A percentile compares a stretch with the other conserved stretches of the same genome.
These are phyloP conservation scores for Salvelinus alpinus DNA, from an alignment of 2,113 vertebrate genomes.

Conservation along the genomic window DNA sequence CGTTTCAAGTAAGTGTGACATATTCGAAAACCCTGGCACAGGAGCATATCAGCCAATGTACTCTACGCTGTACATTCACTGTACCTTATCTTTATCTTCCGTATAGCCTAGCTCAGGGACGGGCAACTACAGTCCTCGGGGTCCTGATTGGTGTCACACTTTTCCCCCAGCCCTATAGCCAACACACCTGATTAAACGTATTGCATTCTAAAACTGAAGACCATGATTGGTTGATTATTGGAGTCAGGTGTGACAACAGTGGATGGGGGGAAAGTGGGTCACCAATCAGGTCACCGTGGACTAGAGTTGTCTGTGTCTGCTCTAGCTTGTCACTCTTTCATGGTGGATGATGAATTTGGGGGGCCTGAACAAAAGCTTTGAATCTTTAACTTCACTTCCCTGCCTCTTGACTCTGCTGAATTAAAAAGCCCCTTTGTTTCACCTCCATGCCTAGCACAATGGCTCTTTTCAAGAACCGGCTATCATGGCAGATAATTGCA, in stretches of 20 bases:
- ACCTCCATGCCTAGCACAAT: slow-evolving; percentile 8
- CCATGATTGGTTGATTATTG: too few species aligned
- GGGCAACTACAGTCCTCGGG: too few species aligned
- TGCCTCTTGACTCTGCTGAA: slow-evolving; percentile 26
- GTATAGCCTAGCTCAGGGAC: background rate
- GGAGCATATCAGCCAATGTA: background rate
- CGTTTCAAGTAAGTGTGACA: background rate
- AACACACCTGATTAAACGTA: too few species aligned
- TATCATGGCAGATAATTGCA: slow-evolving; percentile 49
- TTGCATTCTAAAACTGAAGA: too few species aligned
- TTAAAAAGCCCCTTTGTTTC: slow-evolving; percentile 18
- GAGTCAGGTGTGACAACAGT: too few species aligned
- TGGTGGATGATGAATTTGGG: too few species aligned
- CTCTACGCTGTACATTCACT: background rate
- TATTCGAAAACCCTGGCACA: background rate
- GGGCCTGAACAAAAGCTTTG: slow-evolving; percentile 32
- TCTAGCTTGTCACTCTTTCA: background rate
- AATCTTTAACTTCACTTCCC: slow-evolving; percentile 31
- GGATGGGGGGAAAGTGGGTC: too few species aligned
- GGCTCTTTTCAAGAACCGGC: slow-evolving; percentile 7
- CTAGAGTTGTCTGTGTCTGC: too few species aligned
- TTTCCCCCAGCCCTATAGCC: too few species aligned
- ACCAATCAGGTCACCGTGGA: too few species aligned
- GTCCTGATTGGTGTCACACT: too few species aligned
- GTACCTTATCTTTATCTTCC: background rate